A percentile compares a stretch with the other conserved stretches of the same genome.
Conservation (phyloP, 1,140 invertebrate species). For the Oreohelix idahoensis region DNA sequence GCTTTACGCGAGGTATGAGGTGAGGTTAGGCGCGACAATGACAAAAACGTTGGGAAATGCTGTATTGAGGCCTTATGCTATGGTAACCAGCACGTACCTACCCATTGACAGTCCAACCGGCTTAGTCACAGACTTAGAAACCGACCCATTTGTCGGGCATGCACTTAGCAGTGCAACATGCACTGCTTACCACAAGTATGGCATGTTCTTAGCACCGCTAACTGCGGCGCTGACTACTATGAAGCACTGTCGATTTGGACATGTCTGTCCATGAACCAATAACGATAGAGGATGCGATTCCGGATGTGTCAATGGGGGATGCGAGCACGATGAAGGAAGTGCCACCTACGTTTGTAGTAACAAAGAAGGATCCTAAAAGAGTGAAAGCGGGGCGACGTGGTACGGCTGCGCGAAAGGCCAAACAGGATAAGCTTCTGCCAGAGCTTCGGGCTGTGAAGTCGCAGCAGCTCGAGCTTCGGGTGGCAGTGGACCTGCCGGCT, state of each 20-base stretch:
- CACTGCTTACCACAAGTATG: background rate
- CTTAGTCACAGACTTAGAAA: background rate
- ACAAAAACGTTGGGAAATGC: background rate
- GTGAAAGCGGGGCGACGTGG: no score
- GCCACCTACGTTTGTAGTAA: no score
- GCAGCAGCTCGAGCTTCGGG: no score
- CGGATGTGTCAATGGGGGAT: no score
- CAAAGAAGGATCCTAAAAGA: no score
- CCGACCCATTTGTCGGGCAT: background rate
- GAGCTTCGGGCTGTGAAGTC: no score
- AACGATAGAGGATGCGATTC: no score
- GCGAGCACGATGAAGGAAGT: no score
- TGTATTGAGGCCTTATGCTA: background rate
- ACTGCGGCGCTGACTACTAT: background rate
- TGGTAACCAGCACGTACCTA: background rate
- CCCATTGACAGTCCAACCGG: no score
- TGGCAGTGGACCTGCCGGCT: no score
- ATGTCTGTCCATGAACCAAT: background rate
- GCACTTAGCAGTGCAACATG: background rate
- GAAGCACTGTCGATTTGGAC: slow-evolving; percentile 3
- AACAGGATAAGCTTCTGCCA: no score
- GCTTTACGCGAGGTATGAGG: background rate
- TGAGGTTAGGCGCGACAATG: background rate
- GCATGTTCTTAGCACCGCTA: background rate
- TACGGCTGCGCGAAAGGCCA: no score